Percentiles rank a stretch among this genome's conserved stretches.
These are phyloP conservation scores for Hermatobates lingyangjiaoensis DNA, from an alignment of 1,140 invertebrate genomes.

Conservation along the genomic window DNA sequence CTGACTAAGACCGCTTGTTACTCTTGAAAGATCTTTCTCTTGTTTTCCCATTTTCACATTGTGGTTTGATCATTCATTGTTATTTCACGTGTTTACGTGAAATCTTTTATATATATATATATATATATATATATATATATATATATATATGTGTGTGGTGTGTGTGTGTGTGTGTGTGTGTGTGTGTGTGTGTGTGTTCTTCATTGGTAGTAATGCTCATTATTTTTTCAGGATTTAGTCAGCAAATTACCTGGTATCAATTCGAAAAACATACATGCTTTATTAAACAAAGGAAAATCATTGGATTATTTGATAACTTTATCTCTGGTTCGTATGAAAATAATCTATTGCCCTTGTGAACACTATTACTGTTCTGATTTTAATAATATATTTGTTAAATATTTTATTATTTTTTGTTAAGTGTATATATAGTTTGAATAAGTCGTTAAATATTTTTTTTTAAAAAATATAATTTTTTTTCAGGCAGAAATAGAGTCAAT, in stretches of 20 bases:
- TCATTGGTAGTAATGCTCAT: not conserved
- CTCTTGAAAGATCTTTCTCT: too few relatives aligned
- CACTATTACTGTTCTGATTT: too few relatives aligned
- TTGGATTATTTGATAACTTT: slow-evolving; percentile 36
- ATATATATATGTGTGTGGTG: not conserved
- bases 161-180: not conserved
- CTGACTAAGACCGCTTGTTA: too few relatives aligned
- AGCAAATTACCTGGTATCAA: slow-evolving; percentile 77
- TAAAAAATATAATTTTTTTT: too few relatives aligned
- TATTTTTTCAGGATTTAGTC: slow-evolving; percentile 49
- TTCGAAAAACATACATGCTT: slow-evolving; percentile 58
- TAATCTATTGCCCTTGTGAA: not conserved
- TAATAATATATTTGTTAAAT: too few relatives aligned
- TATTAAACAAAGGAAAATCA: slow-evolving; percentile 61
- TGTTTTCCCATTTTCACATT: not conserved
- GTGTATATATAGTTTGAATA: too few relatives aligned
- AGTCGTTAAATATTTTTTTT: too few relatives aligned
- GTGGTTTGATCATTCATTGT: not conserved
- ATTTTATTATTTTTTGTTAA: too few relatives aligned
- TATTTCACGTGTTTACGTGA: not conserved
- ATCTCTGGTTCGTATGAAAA: slow-evolving; percentile 9
- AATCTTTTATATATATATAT: not conserved
- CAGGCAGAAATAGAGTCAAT: too few relatives aligned
- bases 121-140: slow-evolving; percentile 1
- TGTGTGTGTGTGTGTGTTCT: not conserved